phyloP scores from a whole-genome alignment of 1,140 invertebrate genomes.

The Tetramorium parvispinum region DNA sequence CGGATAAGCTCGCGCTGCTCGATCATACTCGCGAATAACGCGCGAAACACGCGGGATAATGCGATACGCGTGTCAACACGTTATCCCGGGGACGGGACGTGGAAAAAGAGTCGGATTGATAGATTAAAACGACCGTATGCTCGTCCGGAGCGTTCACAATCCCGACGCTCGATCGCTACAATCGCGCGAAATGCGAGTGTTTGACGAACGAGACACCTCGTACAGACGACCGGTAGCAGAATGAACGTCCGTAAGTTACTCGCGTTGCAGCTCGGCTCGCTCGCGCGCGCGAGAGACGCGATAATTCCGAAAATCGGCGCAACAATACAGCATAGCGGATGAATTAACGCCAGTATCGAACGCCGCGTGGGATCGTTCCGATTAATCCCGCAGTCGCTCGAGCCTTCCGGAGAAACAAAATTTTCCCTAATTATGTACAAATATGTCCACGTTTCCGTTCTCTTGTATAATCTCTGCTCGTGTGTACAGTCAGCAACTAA shows the following conservation, averaged over 20 bases:
- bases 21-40: background rate
- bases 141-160: background rate
- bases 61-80: background rate
- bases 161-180: background rate
- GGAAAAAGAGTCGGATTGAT: background rate
- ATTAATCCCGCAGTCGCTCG: background rate
- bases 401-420: background rate
- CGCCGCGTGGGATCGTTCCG: background rate
- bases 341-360: background rate
- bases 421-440: no score
- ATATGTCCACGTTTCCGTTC: no score
- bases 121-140: constrained; percentile 1
- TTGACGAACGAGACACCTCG: background rate
- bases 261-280: no score
- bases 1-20: background rate
- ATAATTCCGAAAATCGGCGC: background rate
- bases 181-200: background rate
- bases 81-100: background rate
- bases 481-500: no score
- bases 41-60: constrained; percentile 17
- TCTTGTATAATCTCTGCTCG: no score
- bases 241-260: background rate
- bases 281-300: no score
- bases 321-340: background rate
- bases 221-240: background rate